phyloP scores from a whole-genome alignment of 1,140 invertebrate species.

The Stegodyphus mimosarum region DNA sequence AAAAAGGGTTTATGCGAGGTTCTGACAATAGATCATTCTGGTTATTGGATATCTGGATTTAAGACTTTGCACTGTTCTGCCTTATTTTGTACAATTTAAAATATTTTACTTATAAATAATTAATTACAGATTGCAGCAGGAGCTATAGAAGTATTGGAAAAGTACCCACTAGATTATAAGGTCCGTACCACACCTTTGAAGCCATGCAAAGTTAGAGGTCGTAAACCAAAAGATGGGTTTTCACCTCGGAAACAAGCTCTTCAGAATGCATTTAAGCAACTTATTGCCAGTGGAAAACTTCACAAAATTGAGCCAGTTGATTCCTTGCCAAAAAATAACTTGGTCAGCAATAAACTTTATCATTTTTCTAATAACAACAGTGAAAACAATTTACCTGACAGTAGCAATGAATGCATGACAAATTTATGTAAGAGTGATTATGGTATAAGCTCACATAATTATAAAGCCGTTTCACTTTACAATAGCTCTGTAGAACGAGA shows the following conservation, averaged over 20 bases:
- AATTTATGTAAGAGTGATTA: not conserved
- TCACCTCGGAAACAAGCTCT: constrained; percentile 37
- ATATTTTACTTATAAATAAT: not conserved
- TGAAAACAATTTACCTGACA: not conserved
- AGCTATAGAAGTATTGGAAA: constrained; percentile 85
- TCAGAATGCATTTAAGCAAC: constrained; percentile 39
- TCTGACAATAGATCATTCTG: too few species aligned
- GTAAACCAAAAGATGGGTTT: constrained; percentile 46
- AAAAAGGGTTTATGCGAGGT: too few species aligned
- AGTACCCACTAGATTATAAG: constrained; percentile 84
- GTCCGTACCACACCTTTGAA: constrained; percentile 85
- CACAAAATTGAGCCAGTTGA: constrained; percentile 15
- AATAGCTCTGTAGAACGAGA: not conserved
- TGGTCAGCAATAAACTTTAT: not conserved
- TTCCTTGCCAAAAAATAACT: not conserved
- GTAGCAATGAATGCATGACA: not conserved
- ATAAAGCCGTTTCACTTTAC: not conserved
- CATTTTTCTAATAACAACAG: not conserved
- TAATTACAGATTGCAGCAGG: constrained; percentile 70
- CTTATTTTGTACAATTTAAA: too few species aligned
- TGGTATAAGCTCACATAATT: not conserved
- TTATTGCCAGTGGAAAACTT: constrained; percentile 42
- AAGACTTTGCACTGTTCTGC: too few species aligned
- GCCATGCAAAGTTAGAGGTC: constrained; percentile 77
- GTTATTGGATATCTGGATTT: too few species aligned